These are phyloP conservation scores for Proteles cristata DNA, from an alignment of 2,113 vertebrate species.

Conservation along the genomic window DNA sequence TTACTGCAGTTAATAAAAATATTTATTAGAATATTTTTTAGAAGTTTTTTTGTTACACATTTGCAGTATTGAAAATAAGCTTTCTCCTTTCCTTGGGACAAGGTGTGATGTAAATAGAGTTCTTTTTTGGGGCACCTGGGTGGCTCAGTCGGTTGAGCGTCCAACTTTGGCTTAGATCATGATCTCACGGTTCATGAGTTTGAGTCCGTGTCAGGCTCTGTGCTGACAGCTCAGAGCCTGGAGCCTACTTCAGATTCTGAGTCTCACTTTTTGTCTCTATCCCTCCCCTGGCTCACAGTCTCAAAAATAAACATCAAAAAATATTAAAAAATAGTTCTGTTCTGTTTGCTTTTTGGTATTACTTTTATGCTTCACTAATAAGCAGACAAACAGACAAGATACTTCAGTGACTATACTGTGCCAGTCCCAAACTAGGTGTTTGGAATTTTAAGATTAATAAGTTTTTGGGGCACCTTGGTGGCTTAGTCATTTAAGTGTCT, in stretches of 20 bases:
- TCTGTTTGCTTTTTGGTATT: background rate
- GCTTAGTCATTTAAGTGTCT: too few relatives aligned
- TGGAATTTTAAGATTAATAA: constrained; percentile 27
- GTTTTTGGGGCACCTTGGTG: too few relatives aligned
- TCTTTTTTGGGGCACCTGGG: too few relatives aligned
- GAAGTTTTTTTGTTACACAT: background rate
- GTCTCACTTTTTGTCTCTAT: too few relatives aligned
- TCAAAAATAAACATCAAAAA: too few relatives aligned
- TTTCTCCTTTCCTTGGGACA: background rate
- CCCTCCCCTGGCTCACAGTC: too few relatives aligned
- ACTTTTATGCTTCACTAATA: constrained; percentile 27
- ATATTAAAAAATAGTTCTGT: background rate
- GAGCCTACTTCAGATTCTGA: too few relatives aligned
- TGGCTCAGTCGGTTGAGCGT: too few relatives aligned
- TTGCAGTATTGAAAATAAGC: constrained; percentile 34
- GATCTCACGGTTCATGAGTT: too few relatives aligned
- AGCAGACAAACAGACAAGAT: background rate
- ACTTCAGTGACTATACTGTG: background rate
- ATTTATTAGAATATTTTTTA: background rate
- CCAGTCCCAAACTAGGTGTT: background rate
- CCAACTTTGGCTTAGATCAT: too few relatives aligned
- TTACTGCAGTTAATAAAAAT: background rate
- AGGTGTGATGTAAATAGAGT: background rate
- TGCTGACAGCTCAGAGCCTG: too few relatives aligned
- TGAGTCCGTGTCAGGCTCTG: too few relatives aligned